Evolutionary conservation across 2,888 invertebrate species (phyloP).

Genomic region (Macaria liturata): DNA sequence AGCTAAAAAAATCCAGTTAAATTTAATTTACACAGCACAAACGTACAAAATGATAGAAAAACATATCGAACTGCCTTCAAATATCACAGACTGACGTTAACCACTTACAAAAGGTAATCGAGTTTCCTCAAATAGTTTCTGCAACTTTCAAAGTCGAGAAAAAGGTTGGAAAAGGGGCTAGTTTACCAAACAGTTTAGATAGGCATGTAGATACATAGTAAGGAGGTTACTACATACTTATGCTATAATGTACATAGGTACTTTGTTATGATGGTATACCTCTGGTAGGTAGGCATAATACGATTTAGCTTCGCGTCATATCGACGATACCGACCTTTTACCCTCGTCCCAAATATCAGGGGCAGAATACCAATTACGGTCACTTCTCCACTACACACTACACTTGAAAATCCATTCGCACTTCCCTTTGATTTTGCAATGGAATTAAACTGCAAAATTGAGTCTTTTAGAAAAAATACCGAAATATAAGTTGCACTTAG

Average conservation of each 20-base stretch:
- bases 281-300: conserved; percentile 33
- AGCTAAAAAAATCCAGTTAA: no score
- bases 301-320: conserved; percentile 40
- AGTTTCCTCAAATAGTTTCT: conserved; percentile 30
- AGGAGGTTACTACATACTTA: no score
- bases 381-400: conserved; percentile 42
- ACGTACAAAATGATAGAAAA: neutral
- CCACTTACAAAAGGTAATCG: conserved; percentile 24
- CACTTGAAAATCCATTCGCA: conserved; percentile 33
- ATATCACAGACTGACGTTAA: conserved; percentile 17
- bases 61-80: conserved; percentile 15
- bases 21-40: no score
- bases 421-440: conserved; percentile 9
- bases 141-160: conserved; percentile 25
- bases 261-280: neutral
- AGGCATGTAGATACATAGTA: no score
- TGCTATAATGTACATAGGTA: no score
- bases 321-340: conserved; percentile 47
- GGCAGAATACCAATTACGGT: conserved; percentile 34
- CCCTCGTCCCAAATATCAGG: conserved; percentile 39
- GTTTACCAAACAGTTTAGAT: conserved; percentile 26
- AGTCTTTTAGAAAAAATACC: no score
- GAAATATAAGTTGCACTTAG: no score
- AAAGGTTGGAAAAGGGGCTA: conserved; percentile 35
- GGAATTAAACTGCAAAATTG: conserved; percentile 6